Percentiles rank a stretch among this genome's conserved stretches.
Evolutionary conservation across 2,797 vertebrate genomes (phyloP).

Genomic region (Nasua narica): DNA sequence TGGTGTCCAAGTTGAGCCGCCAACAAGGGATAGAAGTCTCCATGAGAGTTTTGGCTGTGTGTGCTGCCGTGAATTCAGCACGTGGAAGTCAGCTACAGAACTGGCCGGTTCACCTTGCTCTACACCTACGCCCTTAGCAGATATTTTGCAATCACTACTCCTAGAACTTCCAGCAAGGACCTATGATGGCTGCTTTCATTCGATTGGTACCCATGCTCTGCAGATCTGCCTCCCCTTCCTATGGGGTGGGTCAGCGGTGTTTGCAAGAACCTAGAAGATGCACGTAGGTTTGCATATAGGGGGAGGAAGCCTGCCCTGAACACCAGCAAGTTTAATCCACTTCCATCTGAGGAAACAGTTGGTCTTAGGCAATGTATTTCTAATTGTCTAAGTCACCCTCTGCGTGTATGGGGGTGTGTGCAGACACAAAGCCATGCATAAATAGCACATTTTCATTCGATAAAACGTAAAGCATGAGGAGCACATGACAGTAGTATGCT

Average conservation of each 20-base stretch:
- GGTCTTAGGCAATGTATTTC: not conserved
- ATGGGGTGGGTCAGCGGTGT: not conserved
- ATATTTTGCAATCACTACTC: conserved; percentile 57
- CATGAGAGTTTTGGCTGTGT: not conserved
- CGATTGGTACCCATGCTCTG: not conserved
- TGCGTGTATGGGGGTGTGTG: not conserved
- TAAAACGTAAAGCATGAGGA: conserved; percentile 69
- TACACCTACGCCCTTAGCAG: conserved; percentile 59
- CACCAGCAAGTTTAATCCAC: not conserved
- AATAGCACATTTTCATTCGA: conserved; percentile 74
- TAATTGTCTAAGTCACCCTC: conserved; percentile 68
- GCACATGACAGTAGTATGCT: conserved; percentile 57
- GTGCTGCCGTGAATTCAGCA: not conserved
- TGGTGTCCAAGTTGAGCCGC: not conserved
- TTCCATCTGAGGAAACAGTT: not conserved
- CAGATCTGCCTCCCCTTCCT: not conserved
- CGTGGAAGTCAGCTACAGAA: not conserved
- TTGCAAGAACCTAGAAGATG: not conserved
- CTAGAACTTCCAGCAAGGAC: not conserved
- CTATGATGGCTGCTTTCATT: not conserved
- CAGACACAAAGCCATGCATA: conserved; percentile 52
- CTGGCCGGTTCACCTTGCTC: not conserved
- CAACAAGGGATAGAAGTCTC: not conserved
- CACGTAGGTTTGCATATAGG: not conserved
- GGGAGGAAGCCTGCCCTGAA: not conserved